A percentile compares a stretch with the other conserved stretches of the same genome.
Evolutionary conservation across 1,140 invertebrate genomes (phyloP).

Genomic region (Holcopasites calliopsidis): DNA sequence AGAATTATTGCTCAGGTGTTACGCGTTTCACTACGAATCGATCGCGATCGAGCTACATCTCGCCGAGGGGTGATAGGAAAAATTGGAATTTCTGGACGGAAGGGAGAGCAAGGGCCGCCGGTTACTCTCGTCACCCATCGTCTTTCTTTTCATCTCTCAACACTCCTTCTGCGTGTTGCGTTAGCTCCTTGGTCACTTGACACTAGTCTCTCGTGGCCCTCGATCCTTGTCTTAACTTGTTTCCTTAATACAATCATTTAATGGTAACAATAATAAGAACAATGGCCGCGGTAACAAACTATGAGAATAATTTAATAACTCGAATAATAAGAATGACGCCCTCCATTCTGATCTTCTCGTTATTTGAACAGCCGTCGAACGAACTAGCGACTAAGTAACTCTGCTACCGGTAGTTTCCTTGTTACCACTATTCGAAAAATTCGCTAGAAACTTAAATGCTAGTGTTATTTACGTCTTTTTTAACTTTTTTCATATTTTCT

Average conservation of each 20-base stretch:
- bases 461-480: conserved; percentile 63
- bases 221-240: conserved; percentile 47
- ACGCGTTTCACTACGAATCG: conserved; percentile 23
- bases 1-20: conserved; percentile 44
- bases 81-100: conserved; percentile 60
- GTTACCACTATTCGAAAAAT: conserved; percentile 67
- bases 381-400: conserved; percentile 78
- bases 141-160: conserved; percentile 36
- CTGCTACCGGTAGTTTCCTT: conserved; percentile 68
- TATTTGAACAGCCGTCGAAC: conserved; percentile 76
- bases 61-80: conserved; percentile 10
- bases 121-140: conserved; percentile 13
- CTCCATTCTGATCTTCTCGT: conserved; percentile 62
- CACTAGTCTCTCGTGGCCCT: conserved; percentile 37
- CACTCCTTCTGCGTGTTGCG: not conserved
- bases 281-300: conserved; percentile 41
- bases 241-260: conserved; percentile 69
- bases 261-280: conserved; percentile 48
- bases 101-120: conserved; percentile 69
- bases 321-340: conserved; percentile 53
- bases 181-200: conserved; percentile 2
- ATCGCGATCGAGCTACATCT: conserved; percentile 19
- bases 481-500: conserved; percentile 47
- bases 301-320: conserved; percentile 48
- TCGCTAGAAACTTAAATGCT: conserved; percentile 75